Percentiles rank a stretch among this genome's conserved stretches.
Evolutionary conservation across 2,113 vertebrate genomes (phyloP).

Genomic region (Crotalus horridus): DNA sequence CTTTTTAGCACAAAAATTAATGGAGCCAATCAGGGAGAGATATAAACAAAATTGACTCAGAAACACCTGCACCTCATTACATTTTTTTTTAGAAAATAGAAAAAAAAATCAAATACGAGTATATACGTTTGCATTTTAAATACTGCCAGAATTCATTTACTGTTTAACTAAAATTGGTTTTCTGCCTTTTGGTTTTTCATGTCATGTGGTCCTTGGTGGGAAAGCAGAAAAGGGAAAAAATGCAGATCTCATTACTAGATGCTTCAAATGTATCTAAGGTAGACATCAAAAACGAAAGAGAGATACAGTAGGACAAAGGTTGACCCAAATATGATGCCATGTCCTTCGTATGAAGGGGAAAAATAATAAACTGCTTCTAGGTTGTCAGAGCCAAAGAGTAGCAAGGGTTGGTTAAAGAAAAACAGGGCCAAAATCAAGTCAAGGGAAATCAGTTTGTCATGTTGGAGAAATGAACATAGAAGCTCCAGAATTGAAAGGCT

Average conservation of each 20-base stretch:
- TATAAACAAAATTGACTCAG: constrained; percentile 47
- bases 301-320: not conserved
- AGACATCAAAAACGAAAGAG: not conserved
- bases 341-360: not conserved
- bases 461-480: not conserved
- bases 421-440: not conserved
- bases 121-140: constrained; percentile 42
- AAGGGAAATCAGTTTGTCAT: not conserved
- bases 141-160: constrained; percentile 43
- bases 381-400: not conserved
- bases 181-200: not conserved
- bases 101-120: constrained; percentile 22
- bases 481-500: not conserved
- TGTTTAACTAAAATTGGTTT: constrained; percentile 22
- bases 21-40: constrained; percentile 43
- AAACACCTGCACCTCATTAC: constrained; percentile 55
- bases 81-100: constrained; percentile 43
- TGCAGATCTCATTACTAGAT: not conserved
- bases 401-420: not conserved
- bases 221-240: not conserved
- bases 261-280: not conserved
- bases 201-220: not conserved
- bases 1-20: constrained; percentile 33
- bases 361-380: not conserved
- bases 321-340: not conserved